A percentile compares a stretch with the other conserved stretches of the same genome.
These are phyloP conservation scores for Leistus spinibarbis DNA, from an alignment of 2,888 invertebrate genomes.

Conservation along the genomic window DNA sequence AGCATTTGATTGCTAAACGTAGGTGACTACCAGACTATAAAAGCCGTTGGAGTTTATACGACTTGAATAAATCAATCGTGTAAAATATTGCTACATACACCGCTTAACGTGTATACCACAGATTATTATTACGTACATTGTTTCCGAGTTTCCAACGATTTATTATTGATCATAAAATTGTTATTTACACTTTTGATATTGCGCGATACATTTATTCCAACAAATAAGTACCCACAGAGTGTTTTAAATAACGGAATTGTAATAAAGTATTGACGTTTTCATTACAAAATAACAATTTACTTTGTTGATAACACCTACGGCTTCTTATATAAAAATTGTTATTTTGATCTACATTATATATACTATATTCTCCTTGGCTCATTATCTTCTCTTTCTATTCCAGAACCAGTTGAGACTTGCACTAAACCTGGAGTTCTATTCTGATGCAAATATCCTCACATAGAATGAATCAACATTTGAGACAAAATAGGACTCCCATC, in stretches of 20 bases:
- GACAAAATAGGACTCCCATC: too few relatives aligned
- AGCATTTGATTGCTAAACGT: background rate
- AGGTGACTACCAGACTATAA: background rate
- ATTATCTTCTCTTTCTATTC: background rate
- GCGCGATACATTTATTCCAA: background rate
- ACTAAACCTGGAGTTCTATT: too few relatives aligned
- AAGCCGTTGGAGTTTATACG: slow-evolving; percentile 2
- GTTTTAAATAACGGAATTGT: background rate
- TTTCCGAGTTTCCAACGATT: background rate
- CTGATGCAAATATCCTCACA: too few relatives aligned
- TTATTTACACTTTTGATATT: background rate
- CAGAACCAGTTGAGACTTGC: background rate
- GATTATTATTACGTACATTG: background rate
- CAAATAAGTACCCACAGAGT: background rate
- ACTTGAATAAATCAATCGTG: slow-evolving; percentile 3
- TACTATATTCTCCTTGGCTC: too few relatives aligned
- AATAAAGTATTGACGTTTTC: background rate
- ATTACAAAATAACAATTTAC: background rate
- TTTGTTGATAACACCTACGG: background rate
- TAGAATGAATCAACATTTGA: too few relatives aligned
- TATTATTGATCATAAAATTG: background rate
- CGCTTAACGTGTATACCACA: background rate
- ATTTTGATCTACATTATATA: too few relatives aligned
- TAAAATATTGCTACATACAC: background rate
- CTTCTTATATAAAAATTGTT: background rate